Base-by-base conservation (phyloP, 2,797 vertebrate genomes). In the Borostomias antarcticus region DNA sequence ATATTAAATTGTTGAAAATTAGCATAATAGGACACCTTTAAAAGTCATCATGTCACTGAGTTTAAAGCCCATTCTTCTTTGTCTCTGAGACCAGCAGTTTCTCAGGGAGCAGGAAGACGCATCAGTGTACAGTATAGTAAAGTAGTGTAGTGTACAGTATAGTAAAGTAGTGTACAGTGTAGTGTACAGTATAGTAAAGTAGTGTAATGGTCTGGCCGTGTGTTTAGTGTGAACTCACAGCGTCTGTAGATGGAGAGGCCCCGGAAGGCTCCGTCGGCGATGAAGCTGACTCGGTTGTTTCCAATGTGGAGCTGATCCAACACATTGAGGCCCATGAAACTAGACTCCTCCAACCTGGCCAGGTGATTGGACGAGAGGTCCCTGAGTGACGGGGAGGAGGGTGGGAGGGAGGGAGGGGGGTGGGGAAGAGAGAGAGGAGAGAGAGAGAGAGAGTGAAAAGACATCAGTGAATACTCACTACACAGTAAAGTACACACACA, bases 201-300 rank as follows among this genome's bases (percentile, higher is more conserved):
- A n/a, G n/a, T n/a, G n/a, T n/a, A n/a, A n/a, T 45, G 40, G n/a
- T 17, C 40, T 15, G 40, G 1, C 40, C 15, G 40, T n/a, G 40
- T 45, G 40, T 45, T 13, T 6, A 17, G 40, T 21, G 71, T 58
- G 29, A 74, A 95, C 96, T 95, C 87, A 99, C 97, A 99, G 86
- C 68, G 32, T 56, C 26, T 56, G 53, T 30, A 56, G 53, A 29
- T 56, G 53, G 92, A 89, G 69, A 98, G 95, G 54, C 96, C 96
- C 33, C 93, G 92, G 80, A 98, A 99, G 66, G 96, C 96, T 72
- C 97, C 94, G 66, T 98, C 96, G 0, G 95, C 95, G 33, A 99
- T 96, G 83, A 98, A 96, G 90, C 93, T 98, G 64, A 99, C 90
- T 58, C 86, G 93, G 90, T 99, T 98, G 90, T 96, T 92, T 28